These are phyloP conservation scores for Metaphire vulgaris DNA, from an alignment of 1,140 invertebrate species.

Conservation along the genomic window DNA sequence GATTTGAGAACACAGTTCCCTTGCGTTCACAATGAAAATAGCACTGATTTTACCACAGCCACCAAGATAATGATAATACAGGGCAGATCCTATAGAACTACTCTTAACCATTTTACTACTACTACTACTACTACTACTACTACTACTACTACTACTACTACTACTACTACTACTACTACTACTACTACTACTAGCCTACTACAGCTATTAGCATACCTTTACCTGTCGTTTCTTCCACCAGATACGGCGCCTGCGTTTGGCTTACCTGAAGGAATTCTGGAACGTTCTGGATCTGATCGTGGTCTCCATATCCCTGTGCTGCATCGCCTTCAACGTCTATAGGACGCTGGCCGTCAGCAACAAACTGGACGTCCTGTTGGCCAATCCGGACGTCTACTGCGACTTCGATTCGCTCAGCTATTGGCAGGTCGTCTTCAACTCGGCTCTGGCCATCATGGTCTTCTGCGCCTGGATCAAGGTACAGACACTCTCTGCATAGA, in stretches of 20 bases:
- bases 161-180: no score
- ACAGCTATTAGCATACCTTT: no score
- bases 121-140: no score
- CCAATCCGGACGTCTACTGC: background rate
- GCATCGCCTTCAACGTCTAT: constrained; percentile 51
- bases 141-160: no score
- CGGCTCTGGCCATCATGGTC: constrained; percentile 52
- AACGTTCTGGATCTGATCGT: constrained; percentile 62
- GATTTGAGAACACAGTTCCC: no score
- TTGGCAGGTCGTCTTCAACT: constrained; percentile 52
- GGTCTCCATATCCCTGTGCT: constrained; percentile 51
- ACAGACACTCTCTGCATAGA: no score
- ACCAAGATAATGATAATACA: no score
- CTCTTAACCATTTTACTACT: no score
- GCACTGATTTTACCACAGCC: no score
- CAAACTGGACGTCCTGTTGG: background rate
- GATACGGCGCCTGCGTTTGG: constrained; percentile 55
- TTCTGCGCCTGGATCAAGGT: constrained; percentile 57
- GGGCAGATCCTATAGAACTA: no score
- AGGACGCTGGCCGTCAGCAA: constrained; percentile 37
- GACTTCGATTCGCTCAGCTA: constrained; percentile 35
- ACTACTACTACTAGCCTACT: no score
- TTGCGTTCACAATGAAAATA: no score
- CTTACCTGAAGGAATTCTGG: constrained; percentile 61
- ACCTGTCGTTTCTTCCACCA: constrained; percentile 28